phyloP scores from a whole-genome alignment of 2,888 invertebrate species.

The Pegoplata infirma region DNA sequence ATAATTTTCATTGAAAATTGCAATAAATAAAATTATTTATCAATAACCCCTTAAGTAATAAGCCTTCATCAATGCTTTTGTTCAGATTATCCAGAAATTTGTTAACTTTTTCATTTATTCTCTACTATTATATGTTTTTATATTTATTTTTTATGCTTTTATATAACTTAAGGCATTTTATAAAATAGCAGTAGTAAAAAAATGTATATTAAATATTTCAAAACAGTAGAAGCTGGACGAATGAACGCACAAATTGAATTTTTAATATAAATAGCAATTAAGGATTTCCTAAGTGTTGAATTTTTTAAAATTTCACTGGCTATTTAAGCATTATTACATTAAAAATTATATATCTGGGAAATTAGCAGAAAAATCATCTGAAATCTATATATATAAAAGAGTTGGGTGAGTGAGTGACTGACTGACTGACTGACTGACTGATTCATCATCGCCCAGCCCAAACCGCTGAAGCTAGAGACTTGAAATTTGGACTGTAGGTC shows the following conservation, averaged over 20 bases:
- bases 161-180: conserved; percentile 19
- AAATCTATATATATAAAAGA: no score
- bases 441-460: no score
- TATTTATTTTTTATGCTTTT: conserved; percentile 7
- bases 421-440: no score
- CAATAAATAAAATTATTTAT: conserved; percentile 24
- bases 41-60: conserved; percentile 15
- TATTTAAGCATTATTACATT: not conserved
- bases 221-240: not conserved
- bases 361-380: no score
- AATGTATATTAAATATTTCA: not conserved
- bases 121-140: not conserved
- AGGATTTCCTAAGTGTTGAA: not conserved
- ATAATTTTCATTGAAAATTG: conserved; percentile 17
- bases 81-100: conserved; percentile 12
- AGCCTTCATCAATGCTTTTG: conserved; percentile 17
- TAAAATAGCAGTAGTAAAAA: not conserved
- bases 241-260: no score
- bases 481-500: no score
- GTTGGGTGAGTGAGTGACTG: no score
- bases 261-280: not conserved
- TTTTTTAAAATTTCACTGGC: not conserved
- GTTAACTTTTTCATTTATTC: conserved; percentile 1
- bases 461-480: no score
- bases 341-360: no score